Base-by-base conservation (phyloP, 2,113 vertebrate species). In the Hyla sarda region DNA sequence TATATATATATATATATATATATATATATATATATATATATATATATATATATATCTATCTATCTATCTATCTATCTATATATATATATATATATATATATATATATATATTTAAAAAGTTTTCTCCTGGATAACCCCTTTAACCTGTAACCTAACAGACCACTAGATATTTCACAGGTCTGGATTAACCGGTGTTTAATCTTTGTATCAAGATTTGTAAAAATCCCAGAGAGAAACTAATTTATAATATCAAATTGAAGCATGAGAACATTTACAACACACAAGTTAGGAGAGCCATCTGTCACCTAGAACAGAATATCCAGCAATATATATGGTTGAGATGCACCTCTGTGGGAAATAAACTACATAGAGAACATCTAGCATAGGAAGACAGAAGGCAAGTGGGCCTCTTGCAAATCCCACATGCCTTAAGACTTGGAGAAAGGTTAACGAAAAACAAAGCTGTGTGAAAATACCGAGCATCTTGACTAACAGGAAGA, bases 361-460 rank as follows among this genome's bases (percentile, higher is more conserved):
- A 41, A 71, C 37, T 71, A 71, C 67, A 23, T 71, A 21, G 34
- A 41, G 67, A 71, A 71, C 34, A 71, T 71, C 34, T 16, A 71
- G 34, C 34, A 71, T 71, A 37, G 9, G 32, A 71, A 71, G 67
- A 71, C 67, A 71, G 67, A 71, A 71, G 67, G 67, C 19, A 71
- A 71, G 67, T 71, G 67, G 67, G 67, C 67, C 34, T 8, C 30
- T 23, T 71, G 32, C 19, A 71, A 71, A 71, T 71, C 67, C 32
- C 67, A 71, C 67, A 41, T 41, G 67, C 67, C 23, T 17, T 11
- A 71, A 71, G 67, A 32, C 67, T 71, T 71, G 32, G 67, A 71
- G 67, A 71, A 71, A 71, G 67, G 67, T 71, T 71, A 41, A 41
- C 67, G 34, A 41, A 71, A 69, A 71, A 71, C 67, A 71, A 71